Base-by-base conservation (phyloP, 37 sponge, comb jelly and placozoan genomes). In the Halichondria panicea region DNA sequence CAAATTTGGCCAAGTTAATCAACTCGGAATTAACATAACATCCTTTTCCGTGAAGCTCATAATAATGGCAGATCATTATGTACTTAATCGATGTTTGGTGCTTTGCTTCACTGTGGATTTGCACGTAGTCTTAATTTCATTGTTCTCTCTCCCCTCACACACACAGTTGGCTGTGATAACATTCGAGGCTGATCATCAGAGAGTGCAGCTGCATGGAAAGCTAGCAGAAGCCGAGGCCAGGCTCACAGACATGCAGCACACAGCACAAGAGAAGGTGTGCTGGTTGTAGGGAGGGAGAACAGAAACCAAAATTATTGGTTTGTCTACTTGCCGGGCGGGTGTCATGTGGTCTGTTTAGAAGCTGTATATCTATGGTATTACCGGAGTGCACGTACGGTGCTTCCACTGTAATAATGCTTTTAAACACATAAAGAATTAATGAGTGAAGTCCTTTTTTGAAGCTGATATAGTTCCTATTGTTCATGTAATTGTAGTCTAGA, bases 141-240 rank as follows among this genome's bases (percentile, higher is more conserved):
- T n/a, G n/a, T n/a, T n/a, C n/a, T 45, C 25, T 52, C 1, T 61
- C 6, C 53, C 35, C 44, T 18, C 40, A 32, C 45, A 32, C 38
- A 7, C 39, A 3, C 50, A 89, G 89, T 55, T 89, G 43, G 72
- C 84, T 3, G 39, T 72, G 43, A 22, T 78, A 40, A 41, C 50
- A 19, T 21, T 68, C 35, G 80, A 71, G 27, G 8, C 72, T n/a
- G 54, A 62, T 0, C 83, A 88, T 31, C 44, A 82, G 54, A 39
- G 78, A 30, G 45, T 84, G 4, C 75, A 75, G 75, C 45, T 80
- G 48, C 71, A 89, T 55, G 58, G 76, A 2, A 57, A 56, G 56
- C 34, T 84, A 31, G 85, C 90, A 58, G 80, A 89, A 24, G 55
- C 76, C 18, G 90, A 79, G 80, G 61, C 41, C 15, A 66, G 27